Conservation (phyloP, 2,797 vertebrate species). For the Bradypus variegatus region DNA sequence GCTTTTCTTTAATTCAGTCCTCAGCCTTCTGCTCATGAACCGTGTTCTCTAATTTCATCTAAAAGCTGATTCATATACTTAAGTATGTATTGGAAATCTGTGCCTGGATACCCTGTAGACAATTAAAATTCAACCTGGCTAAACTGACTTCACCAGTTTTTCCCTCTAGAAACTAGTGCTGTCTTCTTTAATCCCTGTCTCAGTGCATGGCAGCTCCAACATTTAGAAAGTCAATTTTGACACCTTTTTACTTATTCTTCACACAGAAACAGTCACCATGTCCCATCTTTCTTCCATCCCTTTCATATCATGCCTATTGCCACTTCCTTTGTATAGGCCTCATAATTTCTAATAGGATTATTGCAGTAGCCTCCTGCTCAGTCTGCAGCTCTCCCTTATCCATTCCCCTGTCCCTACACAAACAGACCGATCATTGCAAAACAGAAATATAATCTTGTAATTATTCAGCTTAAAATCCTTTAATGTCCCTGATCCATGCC, state of each 20-base stretch:
- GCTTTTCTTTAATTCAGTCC: background rate
- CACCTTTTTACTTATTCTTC: background rate
- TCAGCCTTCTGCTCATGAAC: background rate
- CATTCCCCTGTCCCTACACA: background rate
- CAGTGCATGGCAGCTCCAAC: background rate
- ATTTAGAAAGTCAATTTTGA: background rate
- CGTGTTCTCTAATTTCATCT: background rate
- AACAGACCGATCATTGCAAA: background rate
- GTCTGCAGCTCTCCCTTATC: background rate
- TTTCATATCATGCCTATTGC: background rate
- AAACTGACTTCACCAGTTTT: background rate
- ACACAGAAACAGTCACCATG: background rate
- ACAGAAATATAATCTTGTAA: background rate
- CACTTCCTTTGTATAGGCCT: background rate
- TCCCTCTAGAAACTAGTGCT: background rate
- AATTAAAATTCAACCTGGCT: background rate
- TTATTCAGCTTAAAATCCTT: background rate
- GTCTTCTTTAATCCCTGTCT: background rate
- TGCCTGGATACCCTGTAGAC: background rate
- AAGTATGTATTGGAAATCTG: constrained; percentile 1
- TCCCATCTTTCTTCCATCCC: too few species aligned
- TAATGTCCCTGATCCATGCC: background rate
- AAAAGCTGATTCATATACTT: background rate
- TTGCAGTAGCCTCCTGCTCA: background rate
- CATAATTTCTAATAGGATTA: background rate